Evolutionary conservation across 1,140 invertebrate species (phyloP), one percentile per base, ranked within the genome.

Genomic region (Zophobas atratus): DNA sequence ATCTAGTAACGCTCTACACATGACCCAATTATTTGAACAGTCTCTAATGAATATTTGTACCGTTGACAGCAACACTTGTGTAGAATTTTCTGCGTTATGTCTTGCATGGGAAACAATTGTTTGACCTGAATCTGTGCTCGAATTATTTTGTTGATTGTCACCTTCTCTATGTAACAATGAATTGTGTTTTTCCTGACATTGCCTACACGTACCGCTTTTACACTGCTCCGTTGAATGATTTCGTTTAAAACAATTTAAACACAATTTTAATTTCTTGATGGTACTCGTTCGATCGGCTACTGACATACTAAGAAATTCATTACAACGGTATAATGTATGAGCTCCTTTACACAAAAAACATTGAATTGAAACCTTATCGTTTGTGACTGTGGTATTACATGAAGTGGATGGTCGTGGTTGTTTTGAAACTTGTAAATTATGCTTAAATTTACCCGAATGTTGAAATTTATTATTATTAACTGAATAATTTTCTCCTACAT

Each of bases 171-270:
- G 49, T n/a, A 53, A 34, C 46, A 53, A 32, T n/a, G 70, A 51
- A 51, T 72, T 48, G 49, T 72, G 70, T 3, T 49, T 51, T 51
- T 49, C 35, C 6, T 32, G 38, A 41, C 73, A 75, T 41, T 60
- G n/a, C 1, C 34, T 32, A 60, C 73, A 75, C 8, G 33, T 33
- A n/a, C 34, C n/a, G 4, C 0, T 35, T 20, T 33, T 8, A 43
- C 73, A 75, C 35, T 57, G 6, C 33, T 41, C 4, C 8, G 48
- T 32, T 2, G 35, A 6, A 70, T 67, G 74, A 49, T 49, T 51
- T 5, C 36, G 39, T 51, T 41, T 63, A 6, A 76, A 38, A 36
- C 74, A 76, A 76, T 76, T 76, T 43, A 38, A 6, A 41, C 74
- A 76, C 34, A 76, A 67, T 49, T 70, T 67, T 34, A 67, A 34